Evolutionary conservation across 2,797 vertebrate species (phyloP), one percentile per base, ranked within the genome.

Genomic region (Pangasius macronema): DNA sequence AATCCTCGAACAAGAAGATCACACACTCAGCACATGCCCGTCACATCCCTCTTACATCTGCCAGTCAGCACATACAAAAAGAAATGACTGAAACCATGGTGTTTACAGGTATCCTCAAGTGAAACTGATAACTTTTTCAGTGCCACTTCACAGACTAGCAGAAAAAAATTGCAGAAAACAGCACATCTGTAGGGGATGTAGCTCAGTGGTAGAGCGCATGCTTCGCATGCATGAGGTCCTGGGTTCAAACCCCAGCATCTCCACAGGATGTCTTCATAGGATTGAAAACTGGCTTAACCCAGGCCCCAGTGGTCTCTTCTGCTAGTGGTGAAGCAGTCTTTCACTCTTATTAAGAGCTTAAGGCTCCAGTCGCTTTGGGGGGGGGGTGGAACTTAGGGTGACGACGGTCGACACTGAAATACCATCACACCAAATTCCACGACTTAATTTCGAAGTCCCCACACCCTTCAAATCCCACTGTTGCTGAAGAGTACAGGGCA

Each of bases 351-450:
- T 9, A 1, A 46, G 46, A 46, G 93, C 95, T 96, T 96, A 94
- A 97, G 94, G 94, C 94, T 96, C 94, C 95, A 96, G 95, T 96
- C 95, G 96, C 95, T 96, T 79, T 16, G 42, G 80, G 46, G 80
- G 46, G 63, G 63, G n/a, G n/a, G n/a, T n/a, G n/a, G n/a, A n/a
- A n/a, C n/a, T n/a, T n/a, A n/a, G n/a, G n/a, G n/a, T n/a, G n/a
- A n/a, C n/a, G n/a, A n/a, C n/a, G n/a, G n/a, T n/a, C n/a, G n/a
- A n/a, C n/a, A n/a, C n/a, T n/a, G n/a, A n/a, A n/a, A n/a, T n/a
- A n/a, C n/a, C n/a, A n/a, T n/a, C n/a, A n/a, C n/a, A n/a, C n/a
- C n/a, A n/a, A n/a, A n/a, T n/a, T n/a, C n/a, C n/a, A n/a, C n/a
- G n/a, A n/a, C n/a, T n/a, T n/a, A n/a, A n/a, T n/a, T n/a, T n/a